A percentile compares a stretch with the other conserved stretches of the same genome.
phyloP scores from a whole-genome alignment of 1,140 invertebrate species.

The Eriosoma lanigerum region DNA sequence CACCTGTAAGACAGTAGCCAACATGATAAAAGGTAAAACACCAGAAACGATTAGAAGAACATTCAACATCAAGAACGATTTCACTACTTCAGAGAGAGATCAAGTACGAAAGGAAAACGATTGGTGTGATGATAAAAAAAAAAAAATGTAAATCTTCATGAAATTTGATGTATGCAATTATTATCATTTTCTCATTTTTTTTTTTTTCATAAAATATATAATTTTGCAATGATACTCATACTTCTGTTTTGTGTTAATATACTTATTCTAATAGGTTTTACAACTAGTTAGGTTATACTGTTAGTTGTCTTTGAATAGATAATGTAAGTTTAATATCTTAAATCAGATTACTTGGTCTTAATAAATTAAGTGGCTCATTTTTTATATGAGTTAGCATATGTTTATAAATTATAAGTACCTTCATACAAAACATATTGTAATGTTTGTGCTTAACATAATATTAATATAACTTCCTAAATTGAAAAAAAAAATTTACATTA shows the following conservation, averaged over 20 bases:
- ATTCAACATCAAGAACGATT: no score
- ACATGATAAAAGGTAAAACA: slow-evolving; percentile 98
- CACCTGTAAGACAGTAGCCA: slow-evolving; percentile 98
- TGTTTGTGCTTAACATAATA: no score
- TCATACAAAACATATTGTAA: no score
- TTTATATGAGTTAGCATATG: background rate
- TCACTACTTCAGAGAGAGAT: slow-evolving; percentile 92
- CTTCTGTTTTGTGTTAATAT: background rate
- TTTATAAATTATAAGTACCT: no score
- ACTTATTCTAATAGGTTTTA: background rate
- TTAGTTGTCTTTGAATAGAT: background rate
- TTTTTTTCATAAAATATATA: no score
- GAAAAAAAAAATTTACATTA: no score
- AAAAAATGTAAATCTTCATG: background rate
- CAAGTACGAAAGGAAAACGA: slow-evolving; percentile 97
- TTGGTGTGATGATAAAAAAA: slow-evolving; percentile 94
- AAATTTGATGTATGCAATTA: no score
- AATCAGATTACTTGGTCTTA: background rate
- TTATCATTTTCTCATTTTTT: background rate
- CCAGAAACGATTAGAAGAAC: slow-evolving; percentile 98
- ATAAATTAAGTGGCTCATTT: background rate
- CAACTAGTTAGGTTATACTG: background rate
- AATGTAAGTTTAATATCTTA: background rate
- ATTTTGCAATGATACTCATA: background rate
- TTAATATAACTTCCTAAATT: no score